Evolutionary conservation across 2,113 vertebrate genomes (phyloP), one percentile per base, ranked within the genome.

Genomic region (Excalfactoria chinensis): DNA sequence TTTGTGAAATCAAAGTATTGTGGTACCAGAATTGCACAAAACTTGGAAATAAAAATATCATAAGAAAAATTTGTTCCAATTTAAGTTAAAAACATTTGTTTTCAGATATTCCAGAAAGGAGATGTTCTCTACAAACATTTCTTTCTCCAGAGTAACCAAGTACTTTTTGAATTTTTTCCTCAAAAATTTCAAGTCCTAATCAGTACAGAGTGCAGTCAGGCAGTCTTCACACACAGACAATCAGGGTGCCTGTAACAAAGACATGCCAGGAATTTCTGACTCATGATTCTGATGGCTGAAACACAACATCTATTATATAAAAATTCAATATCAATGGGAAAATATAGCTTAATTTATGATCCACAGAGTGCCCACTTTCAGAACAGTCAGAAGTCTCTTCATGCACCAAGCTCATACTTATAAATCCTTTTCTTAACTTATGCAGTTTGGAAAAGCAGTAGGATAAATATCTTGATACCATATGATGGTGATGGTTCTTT

Each of bases 401-500:
- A 49, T 70, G 77, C 43, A 71, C 12, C 23, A 88, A 22, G 3
- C 49, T 72, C 20, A 41, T 55, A 43, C 18, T 66, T 34, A 19
- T 28, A 19, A 88, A 48, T 18, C 9, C 28, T 84, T 90, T 90
- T 82, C 59, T 23, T n/a, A 69, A 11, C 8, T 2, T 18, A 75
- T 19, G 64, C 11, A 86, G 86, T 78, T 92, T 93, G 92, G 86
- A 81, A 93, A 93, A 86, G 25, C 30, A 30, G 41, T 34, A 77
- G 74, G 30, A 49, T 67, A 90, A 92, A 76, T 69, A 75, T 4
- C 62, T 66, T 56, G 49, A 82, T 30, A 86, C 72, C 44, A 86
- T 71, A 53, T 71, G 77, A 82, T 37, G 37, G 37, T 37, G 37
- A 37, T 37, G 37, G 37, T 13, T 53, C 41, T 70, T 59, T 49